Base-by-base conservation (phyloP, 2,797 vertebrate species). In the Rhyacichthys aspro region DNA sequence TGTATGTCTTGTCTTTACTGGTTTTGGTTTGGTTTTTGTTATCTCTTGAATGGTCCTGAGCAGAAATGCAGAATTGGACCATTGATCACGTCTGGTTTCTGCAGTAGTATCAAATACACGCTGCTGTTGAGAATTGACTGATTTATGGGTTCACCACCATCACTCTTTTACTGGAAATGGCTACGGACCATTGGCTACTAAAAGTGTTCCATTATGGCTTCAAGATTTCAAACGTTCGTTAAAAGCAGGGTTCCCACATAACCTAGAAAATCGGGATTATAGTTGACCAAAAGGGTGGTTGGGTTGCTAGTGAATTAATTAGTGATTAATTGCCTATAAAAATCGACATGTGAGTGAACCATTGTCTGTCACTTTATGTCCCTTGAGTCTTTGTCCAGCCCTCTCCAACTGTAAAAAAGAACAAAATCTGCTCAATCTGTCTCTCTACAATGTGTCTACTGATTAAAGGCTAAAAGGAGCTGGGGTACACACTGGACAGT, bases 131-230 rank as follows among this genome's bases (percentile, higher is more conserved):
- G 28, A 44, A 43, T 43, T 11, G 33, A 12, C 44, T 14, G 10
- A 43, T 39, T 46, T 11, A 2, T 57, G 34, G 15, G 12, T 52
- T 63, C 49, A 53, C 37, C 57, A 16, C 49, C 32, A 55, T 67
- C 16, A 53, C 11, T 12, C 47, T 36, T 55, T 14, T 19, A 23
- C 56, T 49, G 38, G 38, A 75, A 63, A 34, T 34, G 2, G 9
- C 23, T 37, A 53, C 50, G 7, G 37, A 11, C 50, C 18, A 53
- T 53, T 23, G 37, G 50, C 36, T 23, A 39, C 36, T 53, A 14
- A 39, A 39, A 23, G 15, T 41, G 11, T 52, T 16, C 39, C 33
- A 41, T 45, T 10, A 46, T 41, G 0, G n/a, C 48, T 36, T 9
- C 6, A 34, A 3, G 33, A 12, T 50, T 52, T 52, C 11, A 52